These are phyloP conservation scores for Bombus vancouverensis DNA, from an alignment of 1,140 invertebrate species.

Conservation along the genomic window DNA sequence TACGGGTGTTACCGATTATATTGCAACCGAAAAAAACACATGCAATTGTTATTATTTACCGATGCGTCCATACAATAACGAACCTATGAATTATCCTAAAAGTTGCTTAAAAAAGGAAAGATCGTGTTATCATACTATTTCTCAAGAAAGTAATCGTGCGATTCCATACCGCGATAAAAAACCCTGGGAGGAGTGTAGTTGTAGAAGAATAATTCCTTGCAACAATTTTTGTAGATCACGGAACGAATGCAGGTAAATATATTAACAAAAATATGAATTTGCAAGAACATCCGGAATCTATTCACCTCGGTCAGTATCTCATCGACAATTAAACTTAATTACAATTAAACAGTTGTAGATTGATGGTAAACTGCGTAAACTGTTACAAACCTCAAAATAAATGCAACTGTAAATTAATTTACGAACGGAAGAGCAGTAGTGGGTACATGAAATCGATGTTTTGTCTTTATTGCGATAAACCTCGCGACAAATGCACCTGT, in stretches of 20 bases:
- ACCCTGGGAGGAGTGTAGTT: constrained; percentile 39
- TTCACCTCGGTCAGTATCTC: background rate
- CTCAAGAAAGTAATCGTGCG: background rate
- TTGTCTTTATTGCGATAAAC: constrained; percentile 67
- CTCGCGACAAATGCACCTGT: constrained; percentile 62
- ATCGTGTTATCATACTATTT: background rate
- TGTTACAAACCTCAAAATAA: constrained; percentile 24
- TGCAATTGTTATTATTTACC: background rate
- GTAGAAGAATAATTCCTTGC: constrained; percentile 13
- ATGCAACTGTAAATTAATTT: constrained; percentile 5
- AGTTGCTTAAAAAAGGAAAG: constrained; percentile 43
- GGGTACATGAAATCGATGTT: constrained; percentile 55
- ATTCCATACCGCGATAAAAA: constrained; percentile 2
- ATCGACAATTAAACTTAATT: background rate
- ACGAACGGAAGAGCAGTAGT: background rate
- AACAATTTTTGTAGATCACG: constrained; percentile 1
- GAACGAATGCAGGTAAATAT: constrained; percentile 36
- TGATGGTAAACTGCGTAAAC: background rate
- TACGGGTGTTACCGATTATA: background rate
- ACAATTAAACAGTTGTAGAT: constrained; percentile 7
- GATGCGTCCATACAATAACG: background rate
- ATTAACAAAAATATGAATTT: too few species aligned
- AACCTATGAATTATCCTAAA: constrained; percentile 16
- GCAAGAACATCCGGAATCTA: too few species aligned
- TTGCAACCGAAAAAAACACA: background rate